Evolutionary conservation across 2,797 vertebrate genomes (phyloP).

Genomic region (Numenius phaeopus): DNA sequence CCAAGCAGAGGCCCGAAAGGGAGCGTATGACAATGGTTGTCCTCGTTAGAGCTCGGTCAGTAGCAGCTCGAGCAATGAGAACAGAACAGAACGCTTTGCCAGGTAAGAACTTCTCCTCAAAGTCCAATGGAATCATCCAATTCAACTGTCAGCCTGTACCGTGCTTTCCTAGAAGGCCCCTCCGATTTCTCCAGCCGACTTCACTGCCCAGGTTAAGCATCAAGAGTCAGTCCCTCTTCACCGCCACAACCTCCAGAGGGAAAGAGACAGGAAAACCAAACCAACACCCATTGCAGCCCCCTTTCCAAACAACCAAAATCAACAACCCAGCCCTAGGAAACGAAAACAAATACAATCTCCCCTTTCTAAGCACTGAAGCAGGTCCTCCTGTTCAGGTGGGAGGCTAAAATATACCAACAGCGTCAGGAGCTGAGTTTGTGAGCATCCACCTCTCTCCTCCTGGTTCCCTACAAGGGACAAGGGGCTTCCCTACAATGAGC

Average conservation of each 20-base stretch:
- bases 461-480: neutral
- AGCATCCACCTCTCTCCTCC: neutral
- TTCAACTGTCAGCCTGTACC: neutral
- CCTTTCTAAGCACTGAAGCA: neutral
- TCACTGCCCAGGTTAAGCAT: neutral
- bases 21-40: neutral
- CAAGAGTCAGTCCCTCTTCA: neutral
- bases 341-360: neutral
- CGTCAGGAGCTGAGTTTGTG: neutral
- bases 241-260: neutral
- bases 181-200: neutral
- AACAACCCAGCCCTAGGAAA: neutral
- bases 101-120: neutral
- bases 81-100: neutral
- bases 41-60: neutral
- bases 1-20: neutral
- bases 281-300: neutral
- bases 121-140: neutral
- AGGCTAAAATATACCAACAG: neutral
- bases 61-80: neutral
- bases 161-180: neutral
- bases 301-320: neutral
- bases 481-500: neutral
- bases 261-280: neutral
- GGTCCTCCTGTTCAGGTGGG: neutral